Percentiles rank a stretch among this genome's conserved stretches.
phyloP scores from a whole-genome alignment of 2,888 invertebrate species.

The Petrophora chlorosata region DNA sequence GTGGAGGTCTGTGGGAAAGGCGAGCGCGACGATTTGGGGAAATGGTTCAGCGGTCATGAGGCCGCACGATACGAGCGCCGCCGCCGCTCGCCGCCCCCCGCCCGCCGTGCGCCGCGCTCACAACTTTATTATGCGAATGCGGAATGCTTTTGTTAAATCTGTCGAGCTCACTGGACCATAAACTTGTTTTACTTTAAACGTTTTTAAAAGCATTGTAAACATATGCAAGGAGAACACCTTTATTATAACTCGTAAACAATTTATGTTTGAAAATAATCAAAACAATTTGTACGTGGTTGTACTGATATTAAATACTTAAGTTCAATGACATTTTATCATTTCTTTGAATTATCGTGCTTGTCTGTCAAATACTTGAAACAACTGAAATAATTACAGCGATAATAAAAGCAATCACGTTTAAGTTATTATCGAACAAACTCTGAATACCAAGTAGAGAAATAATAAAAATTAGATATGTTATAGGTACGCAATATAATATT shows the following conservation, averaged over 20 bases:
- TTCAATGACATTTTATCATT: constrained; percentile 74
- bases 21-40: constrained; percentile 62
- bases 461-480: too few species aligned
- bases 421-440: too few species aligned
- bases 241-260: too few species aligned
- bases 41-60: constrained; percentile 62
- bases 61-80: constrained; percentile 34
- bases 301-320: constrained; percentile 52
- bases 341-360: constrained; percentile 70
- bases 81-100: constrained; percentile 4
- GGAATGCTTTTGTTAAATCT: neutral
- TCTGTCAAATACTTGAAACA: constrained; percentile 53
- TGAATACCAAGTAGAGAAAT: neutral
- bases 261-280: too few species aligned
- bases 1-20: constrained; percentile 65
- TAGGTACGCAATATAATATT: too few species aligned
- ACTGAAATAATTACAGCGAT: constrained; percentile 27
- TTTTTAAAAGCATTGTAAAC: constrained; percentile 4
- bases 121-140: neutral
- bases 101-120: constrained; percentile 16
- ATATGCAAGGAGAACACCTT: neutral
- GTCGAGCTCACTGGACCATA: neutral
- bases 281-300: too few species aligned
- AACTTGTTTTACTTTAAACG: neutral
- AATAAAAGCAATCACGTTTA: constrained; percentile 24